Percentiles rank a stretch among this genome's conserved stretches.
Conservation (phyloP, 37 sponge, comb jelly and placozoan genomes). For the Agelas oroides region DNA sequence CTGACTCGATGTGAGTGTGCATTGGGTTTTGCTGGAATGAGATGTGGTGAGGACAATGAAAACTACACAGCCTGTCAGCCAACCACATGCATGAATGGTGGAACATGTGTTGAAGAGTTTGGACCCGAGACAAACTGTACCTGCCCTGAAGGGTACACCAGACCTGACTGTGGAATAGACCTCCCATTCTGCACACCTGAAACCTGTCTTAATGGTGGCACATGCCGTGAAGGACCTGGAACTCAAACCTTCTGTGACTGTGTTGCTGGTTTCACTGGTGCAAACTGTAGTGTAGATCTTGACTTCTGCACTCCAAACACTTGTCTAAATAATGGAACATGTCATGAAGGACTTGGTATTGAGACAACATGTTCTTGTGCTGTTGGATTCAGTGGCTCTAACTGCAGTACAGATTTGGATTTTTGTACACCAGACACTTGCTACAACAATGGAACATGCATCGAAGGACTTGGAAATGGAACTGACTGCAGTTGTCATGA, state of each 20-base stretch:
- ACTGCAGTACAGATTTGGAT: conserved; percentile 53
- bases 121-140: too few relatives aligned
- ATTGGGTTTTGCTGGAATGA: too few relatives aligned
- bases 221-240: conserved; percentile 9
- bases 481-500: neutral
- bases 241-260: neutral
- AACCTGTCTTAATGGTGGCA: conserved; percentile 22
- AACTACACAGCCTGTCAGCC: too few relatives aligned
- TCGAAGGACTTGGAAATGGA: neutral
- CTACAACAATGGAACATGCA: conserved; percentile 45
- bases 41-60: too few relatives aligned
- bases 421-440: conserved; percentile 50
- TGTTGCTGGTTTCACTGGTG: neutral
- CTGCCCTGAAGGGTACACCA: too few relatives aligned
- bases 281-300: neutral
- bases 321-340: conserved; percentile 69
- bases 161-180: too few relatives aligned
- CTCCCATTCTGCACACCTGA: conserved; percentile 6
- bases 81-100: too few relatives aligned
- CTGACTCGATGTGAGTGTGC: too few relatives aligned
- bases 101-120: too few relatives aligned
- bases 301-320: conserved; percentile 24
- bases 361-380: conserved; percentile 42
- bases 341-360: conserved; percentile 28
- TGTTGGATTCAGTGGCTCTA: conserved; percentile 49